Evolutionary conservation across 2,888 invertebrate genomes (phyloP), one percentile per base, ranked within the genome.

Genomic region (Proisotoma minuta): DNA sequence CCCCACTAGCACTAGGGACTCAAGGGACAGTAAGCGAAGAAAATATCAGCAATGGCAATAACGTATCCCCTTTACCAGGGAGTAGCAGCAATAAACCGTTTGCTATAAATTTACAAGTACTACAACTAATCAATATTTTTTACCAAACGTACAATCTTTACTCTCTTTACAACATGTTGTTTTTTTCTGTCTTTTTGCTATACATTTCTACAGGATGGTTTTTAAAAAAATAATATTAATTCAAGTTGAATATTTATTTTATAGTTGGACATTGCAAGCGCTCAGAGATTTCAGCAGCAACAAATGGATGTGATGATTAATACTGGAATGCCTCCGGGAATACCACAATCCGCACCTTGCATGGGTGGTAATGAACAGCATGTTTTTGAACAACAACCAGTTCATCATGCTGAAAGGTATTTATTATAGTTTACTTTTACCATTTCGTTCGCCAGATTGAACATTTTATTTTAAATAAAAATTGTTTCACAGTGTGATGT

Each of bases 371-470:
- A 75, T 57, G 68, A 66, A 63, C 66, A 61, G 3, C 29, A 57
- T 3, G 53, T 27, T 15, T 23, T 47, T 15, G 28, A 57, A 40
- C 61, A 79, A 79, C 39, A 78, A 78, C 1, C 82, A 8, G 59
- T 67, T 20, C 63, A 75, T 81, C 68, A 82, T 82, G 26, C 81
- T 20, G 68, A 62, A 8, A 64, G 59, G 67, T 67, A 62, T 43
- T 47, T 34, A 22, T 39, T 8, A 23, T 28, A 28, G 18, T 53
- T 5, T 20, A 18, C 18, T 18, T 18, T 8, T 10, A 48, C 8
- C 18, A 48, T 48, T 48, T 48, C 48, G 15, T 50, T 24, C 15
- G 15, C 23, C 15, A 51, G 1, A 64, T 23, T 15, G 64, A 52
- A 61, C 65, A n/a, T 57, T 60, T 24, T 57, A 66, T 20, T 34